Evolutionary conservation across 2,113 vertebrate species (phyloP).

Genomic region (Passer montanus): DNA sequence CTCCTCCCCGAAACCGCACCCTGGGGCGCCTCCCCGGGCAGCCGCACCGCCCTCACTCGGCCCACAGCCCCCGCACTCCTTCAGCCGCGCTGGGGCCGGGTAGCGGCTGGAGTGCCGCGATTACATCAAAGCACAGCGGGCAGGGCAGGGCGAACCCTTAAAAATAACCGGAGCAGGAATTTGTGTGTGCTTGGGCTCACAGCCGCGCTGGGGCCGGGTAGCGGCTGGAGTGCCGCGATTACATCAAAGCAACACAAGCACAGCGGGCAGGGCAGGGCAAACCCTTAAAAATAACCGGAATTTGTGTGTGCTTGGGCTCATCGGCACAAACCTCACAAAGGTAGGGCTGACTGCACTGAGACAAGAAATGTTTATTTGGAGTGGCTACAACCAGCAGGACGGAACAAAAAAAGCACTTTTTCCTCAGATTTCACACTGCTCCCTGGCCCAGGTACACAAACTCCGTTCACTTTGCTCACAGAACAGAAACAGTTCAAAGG

Average conservation of each 20-base stretch:
- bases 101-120: no score
- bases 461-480: not conserved
- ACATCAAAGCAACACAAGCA: no score
- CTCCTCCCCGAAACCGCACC: accelerated
- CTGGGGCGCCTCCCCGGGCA: no score
- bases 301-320: accelerated
- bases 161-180: accelerated
- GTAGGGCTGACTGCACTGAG: no score
- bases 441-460: not conserved
- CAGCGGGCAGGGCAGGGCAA: not conserved
- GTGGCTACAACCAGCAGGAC: not conserved
- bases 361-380: not conserved
- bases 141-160: not conserved
- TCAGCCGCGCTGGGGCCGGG: no score
- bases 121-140: not conserved
- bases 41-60: not conserved
- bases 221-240: no score
- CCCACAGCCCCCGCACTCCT: not conserved
- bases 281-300: accelerated
- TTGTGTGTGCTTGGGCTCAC: accelerated
- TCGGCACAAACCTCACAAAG: not conserved
- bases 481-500: not conserved
- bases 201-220: no score
- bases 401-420: not conserved
- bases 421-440: not conserved